Evolutionary conservation across 2,113 vertebrate species (phyloP).

Genomic region (Dicentrarchus labrax): DNA sequence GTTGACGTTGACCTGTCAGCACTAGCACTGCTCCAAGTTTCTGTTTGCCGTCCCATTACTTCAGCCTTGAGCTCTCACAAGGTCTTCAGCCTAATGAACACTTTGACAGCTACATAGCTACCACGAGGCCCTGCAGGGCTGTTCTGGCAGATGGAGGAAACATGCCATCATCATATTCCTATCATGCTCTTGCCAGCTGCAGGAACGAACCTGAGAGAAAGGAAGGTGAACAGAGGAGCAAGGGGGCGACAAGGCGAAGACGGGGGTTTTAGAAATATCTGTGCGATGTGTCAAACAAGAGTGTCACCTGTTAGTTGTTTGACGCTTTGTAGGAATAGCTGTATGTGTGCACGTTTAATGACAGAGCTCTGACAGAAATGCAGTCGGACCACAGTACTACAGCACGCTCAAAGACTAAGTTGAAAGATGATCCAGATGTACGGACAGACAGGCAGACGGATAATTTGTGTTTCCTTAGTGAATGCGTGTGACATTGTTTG

Average conservation of each 20-base stretch:
- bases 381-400: not conserved
- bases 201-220: conserved; percentile 69
- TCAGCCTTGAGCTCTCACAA: conserved; percentile 13
- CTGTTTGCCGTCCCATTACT: conserved; percentile 20
- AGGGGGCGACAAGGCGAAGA: not conserved
- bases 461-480: conserved; percentile 24
- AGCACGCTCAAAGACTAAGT: conserved; percentile 15
- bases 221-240: not conserved
- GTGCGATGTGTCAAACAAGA: conserved; percentile 5
- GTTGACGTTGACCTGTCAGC: conserved; percentile 16
- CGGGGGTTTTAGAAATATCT: conserved; percentile 20
- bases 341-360: not conserved
- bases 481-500: conserved; percentile 62
- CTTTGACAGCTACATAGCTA: conserved; percentile 27
- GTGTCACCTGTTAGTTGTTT: not conserved
- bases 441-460: conserved; percentile 10
- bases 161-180: conserved; percentile 60
- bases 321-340: not conserved
- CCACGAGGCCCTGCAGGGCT: conserved; percentile 28
- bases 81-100: conserved; percentile 29
- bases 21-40: not conserved
- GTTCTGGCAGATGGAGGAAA: conserved; percentile 45
- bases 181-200: conserved; percentile 49
- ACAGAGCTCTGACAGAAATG: not conserved
- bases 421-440: conserved; percentile 6